Conservation (phyloP, 1,140 invertebrate genomes). For the Philopotamus ludificatus region DNA sequence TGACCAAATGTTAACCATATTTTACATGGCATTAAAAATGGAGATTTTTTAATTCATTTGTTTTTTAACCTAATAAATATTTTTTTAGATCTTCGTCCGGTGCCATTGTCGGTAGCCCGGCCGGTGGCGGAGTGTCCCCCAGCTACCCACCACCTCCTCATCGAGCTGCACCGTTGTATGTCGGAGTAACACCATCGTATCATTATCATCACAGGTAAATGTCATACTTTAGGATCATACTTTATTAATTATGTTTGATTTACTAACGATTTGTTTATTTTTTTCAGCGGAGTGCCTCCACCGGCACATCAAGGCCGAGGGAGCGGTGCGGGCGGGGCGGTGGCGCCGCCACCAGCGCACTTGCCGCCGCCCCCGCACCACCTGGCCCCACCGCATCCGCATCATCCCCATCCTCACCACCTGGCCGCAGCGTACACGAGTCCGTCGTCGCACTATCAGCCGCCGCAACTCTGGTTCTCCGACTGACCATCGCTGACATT, state of each 20-base stretch:
- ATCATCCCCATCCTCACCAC: constrained; percentile 41
- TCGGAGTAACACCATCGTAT: constrained; percentile 48
- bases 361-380: constrained; percentile 54
- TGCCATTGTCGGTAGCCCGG: constrained; percentile 47
- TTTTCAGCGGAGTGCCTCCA: constrained; percentile 35
- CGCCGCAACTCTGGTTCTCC: constrained; percentile 55
- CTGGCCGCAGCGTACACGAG: constrained; percentile 49
- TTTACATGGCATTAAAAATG: too few species aligned
- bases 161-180: constrained; percentile 50
- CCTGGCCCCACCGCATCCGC: constrained; percentile 47
- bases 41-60: constrained; percentile 3
- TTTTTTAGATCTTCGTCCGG: constrained; percentile 40
- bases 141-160: constrained; percentile 46
- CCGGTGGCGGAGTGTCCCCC: constrained; percentile 51
- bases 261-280: neutral
- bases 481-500: constrained; percentile 45
- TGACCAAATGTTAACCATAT: too few species aligned
- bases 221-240: neutral
- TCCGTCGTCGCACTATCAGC: constrained; percentile 37
- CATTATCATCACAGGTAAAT: constrained; percentile 52
- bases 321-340: constrained; percentile 21
- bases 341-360: constrained; percentile 51
- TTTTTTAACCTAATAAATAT: constrained; percentile 5
- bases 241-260: constrained; percentile 5
- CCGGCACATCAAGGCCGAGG: constrained; percentile 32